phyloP scores from a whole-genome alignment of 2,113 vertebrate species.

The Plectropomus leopardus region DNA sequence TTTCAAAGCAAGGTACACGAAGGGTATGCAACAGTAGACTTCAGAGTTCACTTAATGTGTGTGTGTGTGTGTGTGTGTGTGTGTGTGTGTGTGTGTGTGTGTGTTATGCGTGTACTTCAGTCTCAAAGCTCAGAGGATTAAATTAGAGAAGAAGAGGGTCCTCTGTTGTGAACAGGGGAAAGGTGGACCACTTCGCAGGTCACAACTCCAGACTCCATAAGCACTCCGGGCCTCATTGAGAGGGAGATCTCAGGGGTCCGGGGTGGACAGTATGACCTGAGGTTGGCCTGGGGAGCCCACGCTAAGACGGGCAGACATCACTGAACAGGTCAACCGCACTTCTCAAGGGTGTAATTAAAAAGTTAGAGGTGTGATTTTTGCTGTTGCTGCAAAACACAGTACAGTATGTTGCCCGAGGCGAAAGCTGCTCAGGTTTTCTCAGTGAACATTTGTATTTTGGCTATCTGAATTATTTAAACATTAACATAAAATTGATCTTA shows the following conservation, averaged over 20 bases:
- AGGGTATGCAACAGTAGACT: background rate
- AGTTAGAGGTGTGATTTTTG: constrained; percentile 70
- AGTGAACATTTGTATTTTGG: constrained; percentile 11
- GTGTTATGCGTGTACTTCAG: constrained; percentile 14
- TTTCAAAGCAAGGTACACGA: background rate
- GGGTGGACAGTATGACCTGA: constrained; percentile 53
- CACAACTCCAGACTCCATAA: constrained; percentile 59
- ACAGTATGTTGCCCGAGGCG: constrained; percentile 28
- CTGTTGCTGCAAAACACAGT: constrained; percentile 55
- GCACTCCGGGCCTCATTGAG: constrained; percentile 57
- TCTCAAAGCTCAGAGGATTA: constrained; percentile 79
- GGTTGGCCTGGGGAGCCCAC: constrained; percentile 52
- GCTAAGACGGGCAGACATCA: constrained; percentile 51
- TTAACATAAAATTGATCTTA: background rate
- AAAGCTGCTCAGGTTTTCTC: constrained; percentile 16
- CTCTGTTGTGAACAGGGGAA: constrained; percentile 50
- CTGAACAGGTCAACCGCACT: constrained; percentile 59
- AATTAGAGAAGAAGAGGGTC: constrained; percentile 72
- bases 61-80: background rate
- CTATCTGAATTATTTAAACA: constrained; percentile 7
- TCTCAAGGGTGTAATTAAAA: constrained; percentile 79
- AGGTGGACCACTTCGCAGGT: constrained; percentile 61
- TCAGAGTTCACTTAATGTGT: background rate
- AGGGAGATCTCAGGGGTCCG: constrained; percentile 48
- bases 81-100: background rate